Conservation (phyloP, 2,797 vertebrate genomes). For the Phoeniculus purpureus region DNA sequence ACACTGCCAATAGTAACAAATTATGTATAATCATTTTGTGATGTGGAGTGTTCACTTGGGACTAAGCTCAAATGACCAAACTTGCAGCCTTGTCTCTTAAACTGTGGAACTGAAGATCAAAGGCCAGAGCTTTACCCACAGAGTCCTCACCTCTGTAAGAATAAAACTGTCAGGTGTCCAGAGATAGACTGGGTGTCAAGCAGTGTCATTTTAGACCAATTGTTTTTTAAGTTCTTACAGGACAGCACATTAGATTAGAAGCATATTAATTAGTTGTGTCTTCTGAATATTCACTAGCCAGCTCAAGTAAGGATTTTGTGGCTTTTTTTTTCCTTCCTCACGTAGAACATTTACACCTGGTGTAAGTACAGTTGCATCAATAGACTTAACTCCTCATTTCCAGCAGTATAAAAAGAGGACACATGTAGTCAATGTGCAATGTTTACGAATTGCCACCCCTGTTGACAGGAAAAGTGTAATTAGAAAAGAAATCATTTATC, state of each 20-base stretch:
- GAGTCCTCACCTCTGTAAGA: conserved; percentile 49
- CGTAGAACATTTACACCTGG: not conserved
- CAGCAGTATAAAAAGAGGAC: not conserved
- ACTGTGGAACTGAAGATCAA: conserved; percentile 26
- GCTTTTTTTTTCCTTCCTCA: not conserved
- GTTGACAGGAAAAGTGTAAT: not conserved
- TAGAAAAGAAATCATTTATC: not conserved
- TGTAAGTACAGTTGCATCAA: not conserved
- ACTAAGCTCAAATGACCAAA: conserved; percentile 57
- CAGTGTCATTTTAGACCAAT: conserved; percentile 52
- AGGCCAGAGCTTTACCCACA: conserved; percentile 43
- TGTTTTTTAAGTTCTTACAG: conserved; percentile 61
- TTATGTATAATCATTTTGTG: conserved; percentile 54
- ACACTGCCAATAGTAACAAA: conserved; percentile 59
- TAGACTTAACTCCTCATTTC: conserved; percentile 6
- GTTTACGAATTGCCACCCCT: not conserved
- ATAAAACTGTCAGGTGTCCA: conserved; percentile 53
- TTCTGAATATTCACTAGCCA: conserved; percentile 53
- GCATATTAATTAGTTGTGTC: conserved; percentile 54
- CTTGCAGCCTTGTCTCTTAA: conserved; percentile 48
- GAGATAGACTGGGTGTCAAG: conserved; percentile 31
- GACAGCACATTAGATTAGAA: conserved; percentile 57
- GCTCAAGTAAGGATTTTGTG: conserved; percentile 12
- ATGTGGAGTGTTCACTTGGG: conserved; percentile 26
- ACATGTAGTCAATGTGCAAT: not conserved